Percentiles rank a stretch among this genome's conserved stretches.
These are phyloP conservation scores for Anhinga rufa DNA, from an alignment of 2,113 vertebrate genomes.

Conservation along the genomic window DNA sequence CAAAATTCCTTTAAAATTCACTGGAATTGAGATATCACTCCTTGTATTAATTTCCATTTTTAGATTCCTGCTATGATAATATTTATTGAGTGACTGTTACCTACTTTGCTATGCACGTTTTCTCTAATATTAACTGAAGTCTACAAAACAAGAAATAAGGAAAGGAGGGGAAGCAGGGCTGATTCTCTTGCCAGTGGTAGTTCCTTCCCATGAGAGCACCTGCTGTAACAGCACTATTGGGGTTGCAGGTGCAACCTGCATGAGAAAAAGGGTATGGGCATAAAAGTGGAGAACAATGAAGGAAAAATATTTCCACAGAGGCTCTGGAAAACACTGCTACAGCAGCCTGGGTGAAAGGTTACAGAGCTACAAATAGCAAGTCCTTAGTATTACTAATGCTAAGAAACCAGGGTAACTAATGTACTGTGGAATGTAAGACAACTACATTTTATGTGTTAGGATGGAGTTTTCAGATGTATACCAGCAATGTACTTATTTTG, in stretches of 20 bases:
- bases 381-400: neutral
- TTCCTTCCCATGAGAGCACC: neutral
- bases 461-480: neutral
- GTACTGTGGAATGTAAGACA: neutral
- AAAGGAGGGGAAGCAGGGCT: neutral
- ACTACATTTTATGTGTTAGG: neutral
- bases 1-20: neutral
- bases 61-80: neutral
- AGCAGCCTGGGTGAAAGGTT: neutral
- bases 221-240: neutral
- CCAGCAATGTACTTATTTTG: neutral
- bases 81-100: neutral
- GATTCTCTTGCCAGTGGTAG: neutral
- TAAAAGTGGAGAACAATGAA: neutral
- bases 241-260: neutral
- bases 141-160: neutral
- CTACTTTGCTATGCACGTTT: neutral
- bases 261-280: neutral
- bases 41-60: neutral
- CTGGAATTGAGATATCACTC: neutral
- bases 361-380: neutral
- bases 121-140: neutral
- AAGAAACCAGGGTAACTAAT: neutral
- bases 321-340: neutral
- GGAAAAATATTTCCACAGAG: neutral